A percentile compares a stretch with the other conserved stretches of the same genome.
Evolutionary conservation across 2,888 invertebrate genomes (phyloP).

Genomic region (Spodoptera littoralis): DNA sequence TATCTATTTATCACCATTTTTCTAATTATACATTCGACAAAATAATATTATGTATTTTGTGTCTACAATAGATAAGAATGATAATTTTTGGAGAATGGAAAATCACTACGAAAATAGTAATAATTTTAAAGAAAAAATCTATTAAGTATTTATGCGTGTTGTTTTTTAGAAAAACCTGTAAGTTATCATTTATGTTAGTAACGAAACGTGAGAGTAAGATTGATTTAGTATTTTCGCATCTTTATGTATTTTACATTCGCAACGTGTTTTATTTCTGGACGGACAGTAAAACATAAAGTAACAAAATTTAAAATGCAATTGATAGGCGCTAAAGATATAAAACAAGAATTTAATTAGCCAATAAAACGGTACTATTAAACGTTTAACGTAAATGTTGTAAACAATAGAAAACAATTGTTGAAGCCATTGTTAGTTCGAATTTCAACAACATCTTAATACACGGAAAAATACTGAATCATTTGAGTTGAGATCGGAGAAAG

Average conservation of each 20-base stretch:
- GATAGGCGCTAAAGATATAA: slow-evolving; percentile 5
- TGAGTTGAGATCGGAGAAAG: slow-evolving; percentile 43
- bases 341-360: slow-evolving; percentile 12
- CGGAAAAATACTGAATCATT: slow-evolving; percentile 32
- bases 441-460: slow-evolving; percentile 13
- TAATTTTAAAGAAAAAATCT: too few species aligned
- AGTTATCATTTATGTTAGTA: too few species aligned
- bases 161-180: too few species aligned
- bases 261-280: not conserved
- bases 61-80: too few species aligned
- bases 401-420: slow-evolving; percentile 41
- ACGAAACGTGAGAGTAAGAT: too few species aligned
- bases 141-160: too few species aligned
- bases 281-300: slow-evolving; percentile 9
- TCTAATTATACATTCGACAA: too few species aligned
- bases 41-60: too few species aligned
- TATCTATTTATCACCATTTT: too few species aligned
- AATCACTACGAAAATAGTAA: too few species aligned
- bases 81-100: too few species aligned
- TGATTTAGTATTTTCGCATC: too few species aligned
- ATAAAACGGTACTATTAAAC: slow-evolving; percentile 37
- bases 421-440: slow-evolving; percentile 7
- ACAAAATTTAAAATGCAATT: slow-evolving; percentile 14
- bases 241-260: not conserved
- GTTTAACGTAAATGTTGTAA: slow-evolving; percentile 23